Percentiles rank a stretch among this genome's conserved stretches.
Conservation (phyloP, 2,888 invertebrate species). For the Leucania comma region DNA sequence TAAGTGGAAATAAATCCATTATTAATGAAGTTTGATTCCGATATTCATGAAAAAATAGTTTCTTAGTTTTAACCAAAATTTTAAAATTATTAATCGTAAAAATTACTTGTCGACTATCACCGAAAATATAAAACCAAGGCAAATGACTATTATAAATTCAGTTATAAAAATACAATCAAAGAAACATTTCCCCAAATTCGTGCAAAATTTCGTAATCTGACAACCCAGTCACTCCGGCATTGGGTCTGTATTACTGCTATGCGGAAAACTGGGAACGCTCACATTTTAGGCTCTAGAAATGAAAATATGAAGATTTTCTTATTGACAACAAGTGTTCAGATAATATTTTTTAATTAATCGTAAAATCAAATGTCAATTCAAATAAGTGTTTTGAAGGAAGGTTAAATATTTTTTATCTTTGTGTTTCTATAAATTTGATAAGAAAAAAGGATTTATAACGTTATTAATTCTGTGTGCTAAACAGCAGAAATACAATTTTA, state of each 20-base stretch:
- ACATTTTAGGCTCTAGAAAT: constrained; percentile 35
- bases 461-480: not conserved
- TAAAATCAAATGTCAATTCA: not conserved
- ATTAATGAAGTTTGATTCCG: too few relatives aligned
- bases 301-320: constrained; percentile 35
- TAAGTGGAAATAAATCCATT: too few relatives aligned
- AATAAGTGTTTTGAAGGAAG: too few relatives aligned
- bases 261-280: constrained; percentile 75
- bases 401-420: not conserved
- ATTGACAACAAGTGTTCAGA: constrained; percentile 20
- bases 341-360: not conserved
- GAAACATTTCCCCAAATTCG: constrained; percentile 24
- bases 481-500: not conserved
- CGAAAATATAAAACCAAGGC: too few relatives aligned
- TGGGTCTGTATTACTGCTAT: constrained; percentile 83
- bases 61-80: too few relatives aligned
- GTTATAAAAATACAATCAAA: not conserved
- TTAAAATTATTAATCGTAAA: too few relatives aligned
- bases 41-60: too few relatives aligned
- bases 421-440: not conserved
- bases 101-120: too few relatives aligned
- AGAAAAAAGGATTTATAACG: too few relatives aligned
- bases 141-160: not conserved
- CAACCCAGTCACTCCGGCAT: constrained; percentile 76
- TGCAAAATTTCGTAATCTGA: constrained; percentile 55